Evolutionary conservation across 2,113 vertebrate genomes (phyloP), one percentile per base, ranked within the genome.

Genomic region (Girardinichthys multiradiatus): DNA sequence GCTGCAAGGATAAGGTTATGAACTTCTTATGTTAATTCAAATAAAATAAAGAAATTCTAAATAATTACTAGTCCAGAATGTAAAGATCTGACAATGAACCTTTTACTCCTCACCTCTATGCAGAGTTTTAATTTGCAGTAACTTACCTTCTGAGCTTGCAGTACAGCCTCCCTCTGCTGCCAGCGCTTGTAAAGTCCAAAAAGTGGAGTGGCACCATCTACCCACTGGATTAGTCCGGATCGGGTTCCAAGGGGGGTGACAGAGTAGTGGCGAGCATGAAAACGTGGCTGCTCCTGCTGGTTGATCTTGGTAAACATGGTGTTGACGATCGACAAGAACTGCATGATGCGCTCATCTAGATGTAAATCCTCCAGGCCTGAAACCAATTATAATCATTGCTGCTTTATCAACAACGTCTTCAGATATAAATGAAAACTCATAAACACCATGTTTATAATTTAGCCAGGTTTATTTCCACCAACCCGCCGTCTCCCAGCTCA

Each of bases 291-390:
- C 92, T 98, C 98, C 72, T 98, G 96, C 67, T 97, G 96, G 93
- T 99, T 99, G 31, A 98, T 96, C 15, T 98, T 99, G 63, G 97
- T 97, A 90, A 99, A 99, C 98, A 99, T 99, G 21, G 97, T 99
- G 91, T 99, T 99, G 81, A 99, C 98, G 1, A 99, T 99, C 0
- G 98, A 99, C 30, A 99, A 69, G 81, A 99, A 99, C n/a, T 99
- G 98, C 98, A 99, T 99, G 87, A 99, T 99, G 72, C 98, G 95
- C 85, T 99, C 98, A 64, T 99, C 98, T 30, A 99, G 89, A 72
- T 99, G 98, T 74, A 99, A 92, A 86, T 99, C 98, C 90, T 99
- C 98, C 79, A 99, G 91, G 54, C 98, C 98, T 99, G 83, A 29
- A 63, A 4, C 57, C 19, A 9, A 33, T 51, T 61, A 17, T 15